phyloP scores from a whole-genome alignment of 2,113 vertebrate species.

The Rissa tridactyla region DNA sequence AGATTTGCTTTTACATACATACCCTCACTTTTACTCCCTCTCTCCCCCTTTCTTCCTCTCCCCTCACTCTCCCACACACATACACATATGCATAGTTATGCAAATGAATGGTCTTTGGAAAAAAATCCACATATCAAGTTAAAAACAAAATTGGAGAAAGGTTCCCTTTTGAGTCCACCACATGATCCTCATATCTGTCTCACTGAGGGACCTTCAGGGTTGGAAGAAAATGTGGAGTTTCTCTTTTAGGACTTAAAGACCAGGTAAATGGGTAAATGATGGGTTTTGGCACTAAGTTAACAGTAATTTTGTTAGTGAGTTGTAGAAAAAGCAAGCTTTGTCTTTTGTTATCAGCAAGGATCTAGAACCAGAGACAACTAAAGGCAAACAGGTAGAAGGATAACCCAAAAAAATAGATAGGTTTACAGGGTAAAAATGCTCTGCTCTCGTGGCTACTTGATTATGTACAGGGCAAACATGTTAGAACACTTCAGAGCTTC shows the following conservation, averaged over 20 bases:
- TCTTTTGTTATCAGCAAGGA: background rate
- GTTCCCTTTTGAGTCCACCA: rapidly evolving
- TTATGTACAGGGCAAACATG: background rate
- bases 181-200: background rate
- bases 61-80: background rate
- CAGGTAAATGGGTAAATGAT: background rate
- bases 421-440: background rate
- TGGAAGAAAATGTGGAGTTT: rapidly evolving
- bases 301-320: too few species aligned
- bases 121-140: background rate
- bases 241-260: background rate
- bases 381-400: background rate
- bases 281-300: background rate
- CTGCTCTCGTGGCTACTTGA: background rate
- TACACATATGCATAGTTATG: rapidly evolving
- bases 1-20: background rate
- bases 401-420: background rate
- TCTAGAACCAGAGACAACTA: background rate
- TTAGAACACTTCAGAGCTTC: background rate
- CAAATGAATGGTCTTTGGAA: background rate
- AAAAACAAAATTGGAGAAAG: background rate
- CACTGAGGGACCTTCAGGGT: rapidly evolving
- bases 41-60: background rate
- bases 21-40: background rate
- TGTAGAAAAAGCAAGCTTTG: background rate